Evolutionary conservation across 1,140 invertebrate genomes (phyloP).

Genomic region (Panagrolaimus sp.): DNA sequence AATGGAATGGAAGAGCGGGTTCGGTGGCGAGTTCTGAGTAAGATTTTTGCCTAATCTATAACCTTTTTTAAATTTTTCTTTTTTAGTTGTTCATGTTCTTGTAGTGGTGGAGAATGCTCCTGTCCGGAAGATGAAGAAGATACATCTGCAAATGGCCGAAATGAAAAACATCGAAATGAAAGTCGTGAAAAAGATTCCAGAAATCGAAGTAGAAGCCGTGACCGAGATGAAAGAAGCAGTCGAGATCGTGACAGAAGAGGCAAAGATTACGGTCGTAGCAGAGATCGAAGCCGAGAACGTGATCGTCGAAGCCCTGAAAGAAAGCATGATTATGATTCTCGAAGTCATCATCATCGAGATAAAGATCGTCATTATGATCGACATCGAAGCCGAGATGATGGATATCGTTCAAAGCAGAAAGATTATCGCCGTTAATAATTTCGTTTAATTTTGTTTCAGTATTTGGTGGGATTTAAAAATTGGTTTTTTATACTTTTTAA

Average conservation of each 20-base stretch:
- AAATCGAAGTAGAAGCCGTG: conserved; percentile 30
- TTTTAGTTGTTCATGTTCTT: conserved; percentile 55
- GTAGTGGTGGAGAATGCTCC: conserved; percentile 54
- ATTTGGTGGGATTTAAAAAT: no score
- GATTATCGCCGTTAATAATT: conserved; percentile 1
- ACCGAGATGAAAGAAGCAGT: conserved; percentile 25
- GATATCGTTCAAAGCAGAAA: background rate
- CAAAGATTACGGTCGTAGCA: no score
- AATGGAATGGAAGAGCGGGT: conserved; percentile 22
- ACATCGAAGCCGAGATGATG: conserved; percentile 27
- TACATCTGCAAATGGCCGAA: background rate
- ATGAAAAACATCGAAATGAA: conserved; percentile 16
- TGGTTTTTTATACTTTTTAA: no score
- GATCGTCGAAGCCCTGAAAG: conserved; percentile 6
- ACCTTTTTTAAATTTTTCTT: no score
- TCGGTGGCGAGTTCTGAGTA: conserved; percentile 41
- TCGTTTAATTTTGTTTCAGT: background rate
- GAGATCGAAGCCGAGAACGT: conserved; percentile 34
- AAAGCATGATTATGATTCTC: background rate
- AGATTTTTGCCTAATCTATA: conserved; percentile 14
- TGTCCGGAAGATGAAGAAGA: conserved; percentile 47
- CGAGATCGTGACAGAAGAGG: conserved; percentile 20
- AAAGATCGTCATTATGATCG: conserved; percentile 24
- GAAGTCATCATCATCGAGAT: conserved; percentile 16
- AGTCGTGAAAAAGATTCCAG: conserved; percentile 27